Conservation (phyloP, 1,140 invertebrate genomes). For the Heliconius melpomene region DNA sequence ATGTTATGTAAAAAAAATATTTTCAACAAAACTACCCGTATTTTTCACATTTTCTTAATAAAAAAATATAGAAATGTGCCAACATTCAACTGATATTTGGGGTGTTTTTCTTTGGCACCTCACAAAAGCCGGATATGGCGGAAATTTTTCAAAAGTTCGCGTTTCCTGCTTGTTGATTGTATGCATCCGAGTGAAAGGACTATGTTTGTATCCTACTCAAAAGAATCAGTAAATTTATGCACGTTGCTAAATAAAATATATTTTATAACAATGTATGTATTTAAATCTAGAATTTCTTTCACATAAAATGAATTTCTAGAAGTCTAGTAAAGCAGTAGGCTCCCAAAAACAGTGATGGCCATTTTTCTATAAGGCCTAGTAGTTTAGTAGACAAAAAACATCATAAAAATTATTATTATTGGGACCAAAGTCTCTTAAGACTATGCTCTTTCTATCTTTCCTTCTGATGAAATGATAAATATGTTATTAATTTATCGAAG, state of each 20-base stretch:
- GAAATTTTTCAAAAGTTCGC: conserved; percentile 73
- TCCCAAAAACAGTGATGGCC: too few relatives aligned
- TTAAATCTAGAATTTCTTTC: too few relatives aligned
- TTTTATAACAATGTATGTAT: not conserved
- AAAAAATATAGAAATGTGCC: not conserved
- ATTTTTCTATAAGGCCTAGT: too few relatives aligned
- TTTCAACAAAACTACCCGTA: not conserved
- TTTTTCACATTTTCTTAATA: not conserved
- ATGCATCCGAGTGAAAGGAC: conserved; percentile 68
- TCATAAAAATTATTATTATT: too few relatives aligned
- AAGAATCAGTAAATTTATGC: conserved; percentile 35
- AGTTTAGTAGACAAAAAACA: too few relatives aligned
- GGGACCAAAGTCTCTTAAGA: too few relatives aligned
- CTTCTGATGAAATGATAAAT: too few relatives aligned
- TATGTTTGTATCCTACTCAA: conserved; percentile 48
- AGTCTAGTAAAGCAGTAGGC: too few relatives aligned
- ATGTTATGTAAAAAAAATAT: not conserved
- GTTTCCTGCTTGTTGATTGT: conserved; percentile 69
- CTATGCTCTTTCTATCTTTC: too few relatives aligned
- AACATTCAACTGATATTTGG: conserved; percentile 24
- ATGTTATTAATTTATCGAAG: not conserved
- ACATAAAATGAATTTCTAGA: too few relatives aligned
- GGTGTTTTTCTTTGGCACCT: conserved; percentile 50
- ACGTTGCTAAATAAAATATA: not conserved
- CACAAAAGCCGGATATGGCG: conserved; percentile 62